phyloP scores from a whole-genome alignment of 2,797 vertebrate species.

The Pachyuromys duprasi region DNA sequence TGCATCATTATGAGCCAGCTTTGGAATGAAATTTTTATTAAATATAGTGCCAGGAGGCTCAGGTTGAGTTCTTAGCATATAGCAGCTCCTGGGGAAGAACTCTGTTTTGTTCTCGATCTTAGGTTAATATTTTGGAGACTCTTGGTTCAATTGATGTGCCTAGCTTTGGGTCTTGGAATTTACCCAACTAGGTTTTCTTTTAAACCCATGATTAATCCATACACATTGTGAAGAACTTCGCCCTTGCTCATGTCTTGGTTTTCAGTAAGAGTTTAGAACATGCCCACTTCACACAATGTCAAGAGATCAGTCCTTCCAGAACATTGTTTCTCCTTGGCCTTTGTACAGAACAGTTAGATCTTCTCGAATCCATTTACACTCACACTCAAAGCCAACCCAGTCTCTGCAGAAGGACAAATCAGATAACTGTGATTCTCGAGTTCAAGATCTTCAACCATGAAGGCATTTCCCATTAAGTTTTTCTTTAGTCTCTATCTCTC shows the following conservation, averaged over 20 bases:
- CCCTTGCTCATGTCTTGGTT: too few species aligned
- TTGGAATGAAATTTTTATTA: neutral
- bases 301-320: neutral
- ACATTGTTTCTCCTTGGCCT: neutral
- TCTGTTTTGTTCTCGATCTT: neutral
- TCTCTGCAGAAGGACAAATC: neutral
- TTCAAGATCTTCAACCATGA: neutral
- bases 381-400: neutral
- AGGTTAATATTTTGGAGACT: neutral
- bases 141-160: neutral
- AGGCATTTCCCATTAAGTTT: neutral
- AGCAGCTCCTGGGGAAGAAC: neutral
- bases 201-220: neutral
- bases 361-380: conserved; percentile 8
- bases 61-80: neutral
- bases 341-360: neutral
- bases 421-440: neutral
- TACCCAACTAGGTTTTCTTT: neutral
- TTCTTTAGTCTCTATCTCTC: neutral
- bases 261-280: neutral
- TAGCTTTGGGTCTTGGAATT: neutral
- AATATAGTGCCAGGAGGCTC: neutral
- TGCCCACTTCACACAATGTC: neutral
- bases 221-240: too few species aligned
- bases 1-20: neutral